phyloP scores from a whole-genome alignment of 2,888 invertebrate species.

The Plebejus melissa region DNA sequence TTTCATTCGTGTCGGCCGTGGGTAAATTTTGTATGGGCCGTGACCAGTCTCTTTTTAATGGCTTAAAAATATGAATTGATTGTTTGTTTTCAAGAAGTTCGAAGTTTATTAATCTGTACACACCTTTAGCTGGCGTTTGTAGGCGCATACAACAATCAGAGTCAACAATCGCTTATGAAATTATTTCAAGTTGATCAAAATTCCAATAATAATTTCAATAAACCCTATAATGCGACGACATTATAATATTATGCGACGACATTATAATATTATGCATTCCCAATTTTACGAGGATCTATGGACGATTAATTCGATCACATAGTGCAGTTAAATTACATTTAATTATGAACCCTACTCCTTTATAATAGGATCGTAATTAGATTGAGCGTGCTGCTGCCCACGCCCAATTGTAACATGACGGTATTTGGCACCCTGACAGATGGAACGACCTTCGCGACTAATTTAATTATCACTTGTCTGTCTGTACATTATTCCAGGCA shows the following conservation, averaged over 20 bases:
- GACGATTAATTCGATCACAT: neutral
- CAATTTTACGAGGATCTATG: neutral
- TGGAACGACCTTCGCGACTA: slow-evolving; percentile 32
- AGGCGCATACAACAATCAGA: too few species aligned
- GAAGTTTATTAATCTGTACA: too few species aligned
- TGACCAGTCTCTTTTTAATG: too few species aligned
- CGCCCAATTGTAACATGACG: slow-evolving; percentile 42
- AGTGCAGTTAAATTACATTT: neutral
- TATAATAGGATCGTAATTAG: slow-evolving; percentile 30
- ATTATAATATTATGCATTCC: neutral
- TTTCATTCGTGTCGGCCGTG: too few species aligned
- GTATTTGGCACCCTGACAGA: slow-evolving; percentile 47
- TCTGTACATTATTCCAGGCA: neutral
- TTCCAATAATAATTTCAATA: too few species aligned
- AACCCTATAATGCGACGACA: neutral
- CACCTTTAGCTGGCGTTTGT: too few species aligned
- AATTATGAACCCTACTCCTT: neutral
- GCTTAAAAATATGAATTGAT: too few species aligned
- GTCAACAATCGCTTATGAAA: too few species aligned
- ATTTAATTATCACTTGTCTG: slow-evolving; percentile 23
- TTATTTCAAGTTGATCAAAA: too few species aligned
- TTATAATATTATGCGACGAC: too few species aligned
- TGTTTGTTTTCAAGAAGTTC: too few species aligned
- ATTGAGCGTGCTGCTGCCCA: slow-evolving; percentile 41
- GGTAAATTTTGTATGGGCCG: too few species aligned